phyloP scores from a whole-genome alignment of 2,797 vertebrate species.

The Dallia pectoralis region DNA sequence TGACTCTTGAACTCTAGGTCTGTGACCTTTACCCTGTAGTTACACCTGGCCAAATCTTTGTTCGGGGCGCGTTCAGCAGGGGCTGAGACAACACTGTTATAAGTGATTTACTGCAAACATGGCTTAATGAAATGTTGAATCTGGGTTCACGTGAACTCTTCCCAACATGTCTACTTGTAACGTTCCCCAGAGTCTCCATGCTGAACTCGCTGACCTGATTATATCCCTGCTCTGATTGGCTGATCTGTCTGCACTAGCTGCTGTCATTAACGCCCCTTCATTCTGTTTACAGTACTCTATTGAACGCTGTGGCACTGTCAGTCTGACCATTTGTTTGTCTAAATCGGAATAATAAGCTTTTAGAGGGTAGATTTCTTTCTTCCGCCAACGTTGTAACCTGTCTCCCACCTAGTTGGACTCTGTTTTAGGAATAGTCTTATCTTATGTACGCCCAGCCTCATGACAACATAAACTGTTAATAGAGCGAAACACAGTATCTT shows the following conservation, averaged over 20 bases:
- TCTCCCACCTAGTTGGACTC: constrained; percentile 27
- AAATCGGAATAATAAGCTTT: not conserved
- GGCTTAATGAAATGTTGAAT: not conserved
- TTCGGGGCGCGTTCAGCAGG: not conserved
- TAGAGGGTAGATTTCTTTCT: not conserved
- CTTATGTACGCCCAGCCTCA: constrained; percentile 2
- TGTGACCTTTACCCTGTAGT: not conserved
- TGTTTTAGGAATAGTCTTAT: constrained; percentile 19
- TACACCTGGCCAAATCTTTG: not conserved
- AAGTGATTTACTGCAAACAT: not conserved
- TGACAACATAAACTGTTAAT: not conserved
- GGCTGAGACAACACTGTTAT: not conserved
- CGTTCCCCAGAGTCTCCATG: not conserved
- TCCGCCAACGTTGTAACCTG: constrained; percentile 25
- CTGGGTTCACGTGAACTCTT: not conserved
- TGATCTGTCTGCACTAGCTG: not conserved
- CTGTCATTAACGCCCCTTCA: constrained; percentile 19
- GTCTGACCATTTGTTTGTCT: constrained; percentile 1
- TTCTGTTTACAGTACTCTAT: constrained; percentile 55
- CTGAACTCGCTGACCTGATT: not conserved
- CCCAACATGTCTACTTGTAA: not conserved
- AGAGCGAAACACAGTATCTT: constrained; percentile 11
- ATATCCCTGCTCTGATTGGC: not conserved
- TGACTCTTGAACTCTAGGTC: not conserved
- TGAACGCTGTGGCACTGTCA: constrained; percentile 11